phyloP scores from a whole-genome alignment of 2,888 invertebrate genomes.

The Agrochola lota region DNA sequence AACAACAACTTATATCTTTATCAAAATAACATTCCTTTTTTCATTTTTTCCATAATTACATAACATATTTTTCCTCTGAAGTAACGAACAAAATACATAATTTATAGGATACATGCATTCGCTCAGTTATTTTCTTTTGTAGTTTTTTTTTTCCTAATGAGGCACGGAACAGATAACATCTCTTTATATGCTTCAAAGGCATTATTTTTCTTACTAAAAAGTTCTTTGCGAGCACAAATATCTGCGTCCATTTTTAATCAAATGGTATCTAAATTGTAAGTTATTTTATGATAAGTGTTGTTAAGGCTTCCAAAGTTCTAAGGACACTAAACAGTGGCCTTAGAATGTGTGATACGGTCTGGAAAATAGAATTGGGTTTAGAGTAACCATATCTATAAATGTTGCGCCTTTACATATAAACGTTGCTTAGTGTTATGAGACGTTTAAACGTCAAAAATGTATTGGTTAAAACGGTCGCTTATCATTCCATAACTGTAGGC shows the following conservation, averaged over 20 bases:
- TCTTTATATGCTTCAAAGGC: slow-evolving; percentile 50
- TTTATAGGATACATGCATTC: slow-evolving; percentile 50
- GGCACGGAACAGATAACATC: slow-evolving; percentile 51
- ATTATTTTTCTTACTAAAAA: slow-evolving; percentile 50
- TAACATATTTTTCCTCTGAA: slow-evolving; percentile 22
- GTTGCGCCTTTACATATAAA: neutral
- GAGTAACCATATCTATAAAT: neutral
- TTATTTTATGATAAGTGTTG: neutral
- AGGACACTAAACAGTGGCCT: neutral
- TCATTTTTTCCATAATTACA: slow-evolving; percentile 23
- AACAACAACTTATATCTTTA: neutral
- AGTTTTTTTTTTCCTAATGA: slow-evolving; percentile 62
- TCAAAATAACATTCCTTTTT: slow-evolving; percentile 1
- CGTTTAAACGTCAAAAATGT: neutral
- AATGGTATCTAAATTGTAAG: slow-evolving; percentile 14
- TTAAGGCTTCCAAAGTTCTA: neutral
- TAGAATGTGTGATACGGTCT: neutral
- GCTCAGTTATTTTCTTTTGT: slow-evolving; percentile 54
- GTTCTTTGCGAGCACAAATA: slow-evolving; percentile 16
- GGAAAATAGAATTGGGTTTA: neutral
- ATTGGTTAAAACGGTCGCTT: neutral
- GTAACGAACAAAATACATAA: slow-evolving; percentile 46
- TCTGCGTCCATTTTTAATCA: slow-evolving; percentile 32
- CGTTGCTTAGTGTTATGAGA: neutral
- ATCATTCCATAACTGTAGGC: neutral